Base-by-base conservation (phyloP, 2,113 vertebrate genomes). In the Halichoerus grypus region DNA sequence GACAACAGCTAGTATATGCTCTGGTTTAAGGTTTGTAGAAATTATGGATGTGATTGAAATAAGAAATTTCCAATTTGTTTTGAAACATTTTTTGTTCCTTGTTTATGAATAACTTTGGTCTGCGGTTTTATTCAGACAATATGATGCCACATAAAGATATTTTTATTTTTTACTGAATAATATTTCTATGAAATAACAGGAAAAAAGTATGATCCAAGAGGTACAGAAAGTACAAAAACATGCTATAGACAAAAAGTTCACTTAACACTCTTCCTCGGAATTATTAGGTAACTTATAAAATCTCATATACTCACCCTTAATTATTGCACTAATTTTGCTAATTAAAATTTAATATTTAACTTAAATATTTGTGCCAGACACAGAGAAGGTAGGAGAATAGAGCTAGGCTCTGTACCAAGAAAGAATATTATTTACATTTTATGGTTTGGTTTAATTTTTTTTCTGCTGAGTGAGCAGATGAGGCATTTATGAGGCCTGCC, bases 401-500 rank as follows among this genome's bases (percentile, higher is more conserved):
- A 89, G 14, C 18, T 55, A 97, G 51, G 51, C 67, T 85, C 42
- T 81, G 63, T 36, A 71, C 11, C 51, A 57, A 88, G 39, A 88
- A 85, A 55, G 39, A 69, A 42, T 55, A 86, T 86, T 61, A 88
- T 55, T 97, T 92, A 53, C 46, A 95, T 83, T 28, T 82, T 85
- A 74, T 5, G 55, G 6, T 72, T 96, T 97, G 19, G 18, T 92
- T 92, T 88, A 69, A 84, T 90, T 86, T 96, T 31, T 95, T 95
- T 31, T 94, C 89, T 93, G 57, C 84, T 92, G 39, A 94, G 22
- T 3, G 12, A 88, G 49, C 42, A 84, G 49, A 96, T 63, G 36
- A 91, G 19, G 15, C 53, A 95, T 57, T 81, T 91, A 72, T 67
- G n/a, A 97, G 13, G 13, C 3, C 14, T 97, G 81, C 79, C 53